Evolutionary conservation across 1,140 invertebrate genomes (phyloP).

Genomic region (Heliothis subflexa): DNA sequence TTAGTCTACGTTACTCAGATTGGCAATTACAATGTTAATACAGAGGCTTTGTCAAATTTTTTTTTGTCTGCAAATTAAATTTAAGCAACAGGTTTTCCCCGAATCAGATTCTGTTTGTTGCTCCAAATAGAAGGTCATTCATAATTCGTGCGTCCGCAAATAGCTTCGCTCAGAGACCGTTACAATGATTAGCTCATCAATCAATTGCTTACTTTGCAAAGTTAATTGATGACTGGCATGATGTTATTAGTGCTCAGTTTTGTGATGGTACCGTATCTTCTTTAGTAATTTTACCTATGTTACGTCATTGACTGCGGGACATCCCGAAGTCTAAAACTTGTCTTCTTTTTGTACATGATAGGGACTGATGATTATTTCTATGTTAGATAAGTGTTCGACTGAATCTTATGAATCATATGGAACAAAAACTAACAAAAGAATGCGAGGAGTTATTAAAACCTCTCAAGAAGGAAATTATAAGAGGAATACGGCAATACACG

Average conservation of each 20-base stretch:
- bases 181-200: conserved; percentile 32
- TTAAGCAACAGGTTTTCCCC: neutral
- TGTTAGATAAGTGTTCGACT: too few species aligned
- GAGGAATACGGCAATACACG: too few species aligned
- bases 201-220: conserved; percentile 25
- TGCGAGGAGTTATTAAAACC: too few species aligned
- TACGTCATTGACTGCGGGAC: neutral
- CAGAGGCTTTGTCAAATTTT: too few species aligned
- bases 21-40: too few species aligned
- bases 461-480: too few species aligned
- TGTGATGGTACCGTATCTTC: conserved; percentile 6
- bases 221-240: conserved; percentile 26
- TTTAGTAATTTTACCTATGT: neutral
- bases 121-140: conserved; percentile 30
- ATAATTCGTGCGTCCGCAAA: conserved; percentile 15
- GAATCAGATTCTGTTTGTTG: conserved; percentile 13
- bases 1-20: neutral
- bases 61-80: neutral
- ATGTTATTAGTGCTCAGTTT: conserved; percentile 2
- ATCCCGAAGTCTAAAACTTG: neutral
- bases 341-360: too few species aligned
- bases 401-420: too few species aligned
- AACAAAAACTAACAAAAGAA: too few species aligned
- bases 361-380: too few species aligned
- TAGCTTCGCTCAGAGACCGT: conserved; percentile 8